phyloP scores from a whole-genome alignment of 2,797 vertebrate genomes.

The Limnodromus scolopaceus region DNA sequence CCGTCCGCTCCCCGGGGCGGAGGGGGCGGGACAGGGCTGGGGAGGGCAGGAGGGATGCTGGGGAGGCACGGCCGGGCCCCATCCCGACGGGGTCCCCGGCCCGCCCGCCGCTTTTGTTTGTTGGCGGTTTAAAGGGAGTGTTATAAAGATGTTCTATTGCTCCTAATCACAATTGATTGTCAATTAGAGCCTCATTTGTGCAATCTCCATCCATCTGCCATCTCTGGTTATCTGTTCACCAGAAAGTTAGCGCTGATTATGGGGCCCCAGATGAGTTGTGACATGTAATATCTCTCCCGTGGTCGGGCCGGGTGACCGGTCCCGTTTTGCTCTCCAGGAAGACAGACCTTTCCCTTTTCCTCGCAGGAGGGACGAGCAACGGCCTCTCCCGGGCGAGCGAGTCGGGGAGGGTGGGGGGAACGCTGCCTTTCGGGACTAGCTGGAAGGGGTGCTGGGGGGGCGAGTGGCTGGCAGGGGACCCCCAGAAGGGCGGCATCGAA shows the following conservation, averaged over 20 bases:
- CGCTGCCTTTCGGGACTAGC: background rate
- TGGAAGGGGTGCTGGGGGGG: background rate
- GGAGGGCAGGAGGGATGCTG: background rate
- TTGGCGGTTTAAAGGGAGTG: background rate
- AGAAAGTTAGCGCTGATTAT: conserved; percentile 61
- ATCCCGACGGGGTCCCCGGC: background rate
- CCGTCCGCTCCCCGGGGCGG: background rate
- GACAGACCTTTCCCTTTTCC: background rate
- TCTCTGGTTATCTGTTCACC: conserved; percentile 73
- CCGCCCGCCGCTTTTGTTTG: conserved; percentile 2
- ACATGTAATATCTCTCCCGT: conserved; percentile 70
- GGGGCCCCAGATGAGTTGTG: conserved; percentile 74
- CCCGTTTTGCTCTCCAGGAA: background rate
- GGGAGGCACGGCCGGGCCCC: background rate
- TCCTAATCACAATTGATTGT: conserved; percentile 84
- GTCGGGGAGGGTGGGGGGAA: too few species aligned
- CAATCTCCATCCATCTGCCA: conserved; percentile 79
- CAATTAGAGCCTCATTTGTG: conserved; percentile 83
- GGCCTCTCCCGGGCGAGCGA: background rate
- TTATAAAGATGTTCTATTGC: conserved; percentile 75
- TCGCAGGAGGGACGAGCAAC: background rate
- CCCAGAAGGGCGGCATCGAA: too few species aligned
- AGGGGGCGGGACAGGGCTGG: background rate
- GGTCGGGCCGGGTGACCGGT: background rate
- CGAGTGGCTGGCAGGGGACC: background rate